Conservation (phyloP, 2,888 invertebrate genomes). For the Agrotis segetum region DNA sequence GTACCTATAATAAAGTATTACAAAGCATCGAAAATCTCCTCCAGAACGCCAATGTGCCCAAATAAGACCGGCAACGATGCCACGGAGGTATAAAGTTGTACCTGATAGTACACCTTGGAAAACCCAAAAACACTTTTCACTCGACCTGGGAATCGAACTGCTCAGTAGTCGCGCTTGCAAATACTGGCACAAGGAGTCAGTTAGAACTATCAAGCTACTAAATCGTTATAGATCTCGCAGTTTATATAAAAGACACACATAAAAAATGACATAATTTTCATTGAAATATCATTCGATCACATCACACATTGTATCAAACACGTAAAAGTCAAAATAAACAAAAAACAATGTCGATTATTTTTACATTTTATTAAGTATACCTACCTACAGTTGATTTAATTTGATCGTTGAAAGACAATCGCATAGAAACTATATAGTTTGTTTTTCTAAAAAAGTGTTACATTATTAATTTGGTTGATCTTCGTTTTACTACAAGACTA, state of each 20-base stretch:
- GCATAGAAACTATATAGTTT: slow-evolving; percentile 3
- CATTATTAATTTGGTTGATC: slow-evolving; percentile 13
- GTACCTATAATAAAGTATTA: too few relatives aligned
- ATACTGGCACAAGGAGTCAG: too few relatives aligned
- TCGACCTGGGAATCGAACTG: neutral
- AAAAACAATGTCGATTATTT: neutral
- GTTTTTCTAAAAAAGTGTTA: slow-evolving; percentile 6
- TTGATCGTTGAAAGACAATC: neutral
- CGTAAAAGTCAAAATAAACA: neutral
- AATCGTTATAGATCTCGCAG: too few relatives aligned
- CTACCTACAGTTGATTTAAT: neutral
- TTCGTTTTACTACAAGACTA: slow-evolving; percentile 1
- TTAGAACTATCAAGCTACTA: too few relatives aligned
- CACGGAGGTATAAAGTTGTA: too few relatives aligned
- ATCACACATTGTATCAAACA: neutral
- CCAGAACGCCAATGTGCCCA: too few relatives aligned
- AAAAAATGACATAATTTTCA: neutral
- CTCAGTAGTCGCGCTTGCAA: too few relatives aligned
- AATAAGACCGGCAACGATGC: too few relatives aligned
- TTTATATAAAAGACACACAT: too few relatives aligned
- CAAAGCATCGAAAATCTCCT: too few relatives aligned
- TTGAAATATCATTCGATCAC: neutral
- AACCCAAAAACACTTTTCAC: neutral
- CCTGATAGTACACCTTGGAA: too few relatives aligned
- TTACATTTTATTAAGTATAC: slow-evolving; percentile 4